phyloP scores from a whole-genome alignment of 2,888 invertebrate genomes.

The Caenorhabditis drosophilae region DNA sequence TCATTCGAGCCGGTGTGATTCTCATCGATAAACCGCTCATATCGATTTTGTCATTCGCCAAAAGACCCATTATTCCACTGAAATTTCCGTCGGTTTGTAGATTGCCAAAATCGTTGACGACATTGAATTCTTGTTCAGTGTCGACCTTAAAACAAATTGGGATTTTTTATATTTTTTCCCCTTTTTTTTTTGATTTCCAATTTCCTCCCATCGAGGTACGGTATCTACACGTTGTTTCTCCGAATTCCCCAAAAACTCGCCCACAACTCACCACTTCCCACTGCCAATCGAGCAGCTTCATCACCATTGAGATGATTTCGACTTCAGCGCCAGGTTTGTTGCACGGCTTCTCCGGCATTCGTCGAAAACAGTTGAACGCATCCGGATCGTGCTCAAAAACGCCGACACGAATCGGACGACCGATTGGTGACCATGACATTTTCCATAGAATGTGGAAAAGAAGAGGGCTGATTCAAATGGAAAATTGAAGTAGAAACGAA shows the following conservation, averaged over 20 bases:
- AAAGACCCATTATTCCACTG: conserved; percentile 51
- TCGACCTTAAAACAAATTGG: conserved; percentile 33
- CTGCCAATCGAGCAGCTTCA: conserved; percentile 56
- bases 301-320: conserved; percentile 49
- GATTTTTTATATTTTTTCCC: background rate
- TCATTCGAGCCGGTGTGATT: conserved; percentile 49
- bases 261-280: conserved; percentile 46
- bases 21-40: conserved; percentile 53
- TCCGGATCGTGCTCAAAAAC: conserved; percentile 51
- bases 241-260: no score
- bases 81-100: conserved; percentile 41
- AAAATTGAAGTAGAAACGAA: no score
- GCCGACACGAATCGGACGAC: conserved; percentile 50
- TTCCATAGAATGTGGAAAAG: no score
- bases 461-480: no score
- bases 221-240: no score
- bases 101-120: conserved; percentile 47
- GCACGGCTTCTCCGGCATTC: conserved; percentile 42
- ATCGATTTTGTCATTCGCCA: conserved; percentile 49
- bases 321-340: conserved; percentile 52
- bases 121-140: conserved; percentile 37
- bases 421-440: conserved; percentile 49
- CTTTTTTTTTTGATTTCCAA: background rate
- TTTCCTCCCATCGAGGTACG: no score
- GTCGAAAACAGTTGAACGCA: conserved; percentile 55